Percentiles rank a stretch among this genome's conserved stretches.
phyloP scores from a whole-genome alignment of 2,797 vertebrate species.

The Phrynocephalus forsythii region DNA sequence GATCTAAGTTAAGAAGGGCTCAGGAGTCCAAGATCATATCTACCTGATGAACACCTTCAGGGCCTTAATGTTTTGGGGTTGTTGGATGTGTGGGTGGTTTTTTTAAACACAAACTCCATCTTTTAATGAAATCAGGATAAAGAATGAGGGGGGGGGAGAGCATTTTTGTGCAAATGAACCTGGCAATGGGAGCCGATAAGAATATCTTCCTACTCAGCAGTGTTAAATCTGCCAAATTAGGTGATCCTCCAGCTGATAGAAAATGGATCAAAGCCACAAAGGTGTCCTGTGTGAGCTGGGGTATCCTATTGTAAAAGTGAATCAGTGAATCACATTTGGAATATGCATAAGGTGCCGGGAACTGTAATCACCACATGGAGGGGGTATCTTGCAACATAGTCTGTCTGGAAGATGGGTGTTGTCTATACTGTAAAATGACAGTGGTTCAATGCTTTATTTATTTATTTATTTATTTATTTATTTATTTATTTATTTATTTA shows the following conservation, averaged over 20 bases:
- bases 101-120: conserved; percentile 58
- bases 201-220: conserved; percentile 71
- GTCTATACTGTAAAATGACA: no score
- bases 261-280: conserved; percentile 59
- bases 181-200: conserved; percentile 72
- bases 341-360: conserved; percentile 48
- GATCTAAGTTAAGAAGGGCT: conserved; percentile 54
- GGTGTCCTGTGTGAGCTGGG: conserved; percentile 55
- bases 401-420: background rate
- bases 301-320: conserved; percentile 56
- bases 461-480: no score
- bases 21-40: conserved; percentile 59
- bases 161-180: conserved; percentile 52
- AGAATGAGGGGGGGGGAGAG: conserved; percentile 59
- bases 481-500: no score
- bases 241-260: conserved; percentile 65
- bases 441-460: no score
- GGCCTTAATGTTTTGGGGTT: conserved; percentile 62
- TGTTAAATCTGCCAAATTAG: conserved; percentile 68
- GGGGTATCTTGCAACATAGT: background rate
- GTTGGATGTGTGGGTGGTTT: conserved; percentile 5
- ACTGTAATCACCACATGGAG: background rate
- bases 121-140: conserved; percentile 72
- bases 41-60: conserved; percentile 63
- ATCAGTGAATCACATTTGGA: conserved; percentile 59